Percentiles rank a stretch among this genome's conserved stretches.
These are phyloP conservation scores for Cylloceria caligata DNA, from an alignment of 2,888 invertebrate genomes.

Conservation along the genomic window DNA sequence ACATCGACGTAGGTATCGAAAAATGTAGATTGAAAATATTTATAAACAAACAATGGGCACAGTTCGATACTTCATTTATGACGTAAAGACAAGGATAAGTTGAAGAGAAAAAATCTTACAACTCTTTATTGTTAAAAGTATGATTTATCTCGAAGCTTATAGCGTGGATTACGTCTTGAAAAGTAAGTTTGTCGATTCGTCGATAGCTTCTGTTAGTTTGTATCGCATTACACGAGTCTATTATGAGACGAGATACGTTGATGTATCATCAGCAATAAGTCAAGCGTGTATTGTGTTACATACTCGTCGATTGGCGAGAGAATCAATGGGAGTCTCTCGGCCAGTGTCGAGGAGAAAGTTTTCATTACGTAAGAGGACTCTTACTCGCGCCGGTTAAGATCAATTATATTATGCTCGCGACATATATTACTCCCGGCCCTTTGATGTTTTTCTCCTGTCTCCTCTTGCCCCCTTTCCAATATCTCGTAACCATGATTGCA, in stretches of 20 bases:
- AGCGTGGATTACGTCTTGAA: background rate
- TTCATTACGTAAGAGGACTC: slow-evolving; percentile 53
- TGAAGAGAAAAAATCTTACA: background rate
- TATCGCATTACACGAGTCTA: slow-evolving; percentile 9
- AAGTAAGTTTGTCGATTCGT: background rate
- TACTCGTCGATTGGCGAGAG: slow-evolving; percentile 16
- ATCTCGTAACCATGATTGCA: slow-evolving; percentile 47
- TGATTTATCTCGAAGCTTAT: background rate
- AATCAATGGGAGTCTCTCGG: slow-evolving; percentile 21
- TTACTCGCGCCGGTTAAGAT: slow-evolving; percentile 45
- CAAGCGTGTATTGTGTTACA: slow-evolving; percentile 29
- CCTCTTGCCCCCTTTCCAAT: background rate
- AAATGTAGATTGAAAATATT: no score
- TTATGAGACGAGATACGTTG: slow-evolving; percentile 21
- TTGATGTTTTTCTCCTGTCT: background rate
- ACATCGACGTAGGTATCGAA: background rate
- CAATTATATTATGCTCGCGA: slow-evolving; percentile 56
- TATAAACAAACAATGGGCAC: no score
- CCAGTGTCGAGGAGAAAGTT: slow-evolving; percentile 56
- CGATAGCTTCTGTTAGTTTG: background rate
- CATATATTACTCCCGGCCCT: slow-evolving; percentile 54
- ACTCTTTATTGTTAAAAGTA: background rate
- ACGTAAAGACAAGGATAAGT: no score
- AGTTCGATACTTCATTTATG: no score
- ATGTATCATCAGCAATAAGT: slow-evolving; percentile 20